phyloP scores from a whole-genome alignment of 1,140 invertebrate species.

The Trichomalopsis sarcophagae region DNA sequence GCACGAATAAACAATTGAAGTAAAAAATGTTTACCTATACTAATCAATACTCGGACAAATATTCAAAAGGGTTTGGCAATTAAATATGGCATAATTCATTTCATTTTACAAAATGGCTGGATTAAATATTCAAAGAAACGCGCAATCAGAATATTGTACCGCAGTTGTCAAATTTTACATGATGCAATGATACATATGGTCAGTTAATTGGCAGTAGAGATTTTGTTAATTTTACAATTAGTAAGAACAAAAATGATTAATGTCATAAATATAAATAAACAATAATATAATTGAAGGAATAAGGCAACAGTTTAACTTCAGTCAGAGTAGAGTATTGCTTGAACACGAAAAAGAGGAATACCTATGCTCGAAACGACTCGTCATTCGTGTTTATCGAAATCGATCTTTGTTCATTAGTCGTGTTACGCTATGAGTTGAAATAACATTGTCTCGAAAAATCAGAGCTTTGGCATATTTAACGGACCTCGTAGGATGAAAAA shows the following conservation, averaged over 20 bases:
- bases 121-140: slow-evolving; percentile 7
- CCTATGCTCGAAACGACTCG: background rate
- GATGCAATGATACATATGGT: slow-evolving; percentile 23
- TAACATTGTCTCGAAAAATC: slow-evolving; percentile 6
- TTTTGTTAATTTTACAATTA: background rate
- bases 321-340: background rate
- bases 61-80: slow-evolving; percentile 62
- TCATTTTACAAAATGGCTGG: slow-evolving; percentile 15
- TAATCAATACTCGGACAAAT: background rate
- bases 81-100: slow-evolving; percentile 52
- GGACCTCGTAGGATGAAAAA: background rate
- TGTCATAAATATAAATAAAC: slow-evolving; percentile 4
- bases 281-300: slow-evolving; percentile 11
- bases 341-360: background rate
- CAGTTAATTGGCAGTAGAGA: slow-evolving; percentile 38
- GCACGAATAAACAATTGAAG: background rate
- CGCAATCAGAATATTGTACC: slow-evolving; percentile 55
- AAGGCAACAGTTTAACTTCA: slow-evolving; percentile 20
- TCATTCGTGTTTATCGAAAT: background rate
- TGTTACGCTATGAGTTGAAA: background rate
- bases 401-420: background rate
- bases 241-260: slow-evolving; percentile 9
- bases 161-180: slow-evolving; percentile 41
- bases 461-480: slow-evolving; percentile 1
- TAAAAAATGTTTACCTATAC: background rate